Evolutionary conservation across 2,888 invertebrate species (phyloP).

Genomic region (Dione vanillae): DNA sequence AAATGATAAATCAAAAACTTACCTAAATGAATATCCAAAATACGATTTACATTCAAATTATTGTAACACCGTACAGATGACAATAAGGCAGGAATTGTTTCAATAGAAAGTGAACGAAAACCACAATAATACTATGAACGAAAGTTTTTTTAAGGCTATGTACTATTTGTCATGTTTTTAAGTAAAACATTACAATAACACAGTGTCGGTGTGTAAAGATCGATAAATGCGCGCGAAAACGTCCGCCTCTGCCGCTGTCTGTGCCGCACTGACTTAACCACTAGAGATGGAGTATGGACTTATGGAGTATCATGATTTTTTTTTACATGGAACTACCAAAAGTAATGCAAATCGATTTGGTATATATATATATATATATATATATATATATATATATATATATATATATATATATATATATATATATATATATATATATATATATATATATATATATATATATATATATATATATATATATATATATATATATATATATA

Average conservation of each 20-base stretch:
- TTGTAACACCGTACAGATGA: conserved; percentile 26
- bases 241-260: conserved; percentile 52
- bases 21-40: conserved; percentile 40
- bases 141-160: conserved; percentile 43
- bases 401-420: too few relatives aligned
- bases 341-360: conserved; percentile 1
- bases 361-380: too few relatives aligned
- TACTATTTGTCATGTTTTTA: conserved; percentile 67
- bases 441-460: too few relatives aligned
- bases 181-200: conserved; percentile 72
- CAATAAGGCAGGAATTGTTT: conserved; percentile 13
- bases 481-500: too few relatives aligned
- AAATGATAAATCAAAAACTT: conserved; percentile 15
- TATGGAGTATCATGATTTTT: background rate
- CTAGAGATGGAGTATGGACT: conserved; percentile 5
- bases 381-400: too few relatives aligned
- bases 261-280: conserved; percentile 63
- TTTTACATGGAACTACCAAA: background rate
- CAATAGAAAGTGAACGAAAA: conserved; percentile 35
- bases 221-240: conserved; percentile 62
- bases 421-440: too few relatives aligned
- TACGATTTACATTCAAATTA: conserved; percentile 29
- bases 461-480: too few relatives aligned
- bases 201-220: conserved; percentile 55
- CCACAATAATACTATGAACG: conserved; percentile 57